Evolutionary conservation across 2,113 vertebrate species (phyloP).

Genomic region (Puma concolor): DNA sequence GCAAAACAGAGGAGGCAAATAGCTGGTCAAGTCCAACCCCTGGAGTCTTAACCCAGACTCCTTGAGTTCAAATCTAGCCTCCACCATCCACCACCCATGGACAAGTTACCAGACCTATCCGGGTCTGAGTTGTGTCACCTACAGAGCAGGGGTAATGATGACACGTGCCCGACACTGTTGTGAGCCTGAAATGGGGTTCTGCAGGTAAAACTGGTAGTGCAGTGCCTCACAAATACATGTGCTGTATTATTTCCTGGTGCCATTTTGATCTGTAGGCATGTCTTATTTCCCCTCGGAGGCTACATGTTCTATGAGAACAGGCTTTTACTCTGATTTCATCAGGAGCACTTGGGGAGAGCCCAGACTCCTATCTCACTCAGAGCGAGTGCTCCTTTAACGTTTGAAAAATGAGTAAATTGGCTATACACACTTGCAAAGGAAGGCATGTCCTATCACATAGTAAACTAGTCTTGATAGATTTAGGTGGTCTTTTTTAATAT

Average conservation of each 20-base stretch:
- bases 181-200: neutral
- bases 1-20: neutral
- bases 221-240: neutral
- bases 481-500: neutral
- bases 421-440: neutral
- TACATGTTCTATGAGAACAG: neutral
- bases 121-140: neutral
- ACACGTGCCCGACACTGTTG: neutral
- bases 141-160: neutral
- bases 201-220: neutral
- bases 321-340: neutral
- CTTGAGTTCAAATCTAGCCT: neutral
- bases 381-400: neutral
- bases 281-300: neutral
- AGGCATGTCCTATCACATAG: neutral
- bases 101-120: neutral
- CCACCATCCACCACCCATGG: neutral
- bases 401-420: neutral
- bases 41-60: neutral
- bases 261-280: neutral
- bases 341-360: neutral
- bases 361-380: neutral
- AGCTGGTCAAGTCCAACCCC: neutral
- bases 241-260: neutral
- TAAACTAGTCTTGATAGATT: neutral